Conservation (phyloP, 2,113 vertebrate species). For the Ahaetulla prasina region DNA sequence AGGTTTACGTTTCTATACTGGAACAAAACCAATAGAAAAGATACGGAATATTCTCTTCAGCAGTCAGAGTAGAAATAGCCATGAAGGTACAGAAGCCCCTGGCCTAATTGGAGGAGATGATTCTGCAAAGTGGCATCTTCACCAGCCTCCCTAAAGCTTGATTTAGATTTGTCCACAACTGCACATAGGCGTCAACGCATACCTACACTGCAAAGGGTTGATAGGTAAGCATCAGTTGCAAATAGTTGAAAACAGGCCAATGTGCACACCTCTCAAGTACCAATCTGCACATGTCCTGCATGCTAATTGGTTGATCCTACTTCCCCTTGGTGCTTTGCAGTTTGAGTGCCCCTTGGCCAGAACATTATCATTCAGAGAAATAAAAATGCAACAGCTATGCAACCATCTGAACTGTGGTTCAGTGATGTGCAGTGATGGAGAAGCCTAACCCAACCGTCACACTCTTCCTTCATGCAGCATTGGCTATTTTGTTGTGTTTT, state of each 20-base stretch:
- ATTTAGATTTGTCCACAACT: too few species aligned
- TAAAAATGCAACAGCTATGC: too few species aligned
- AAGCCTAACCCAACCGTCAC: not conserved
- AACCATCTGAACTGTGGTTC: too few species aligned
- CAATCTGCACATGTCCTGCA: not conserved
- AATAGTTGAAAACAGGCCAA: not conserved
- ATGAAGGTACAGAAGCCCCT: not conserved
- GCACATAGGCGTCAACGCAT: too few species aligned
- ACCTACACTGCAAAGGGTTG: too few species aligned
- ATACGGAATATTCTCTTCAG: not conserved
- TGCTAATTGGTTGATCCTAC: not conserved
- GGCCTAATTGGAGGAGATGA: not conserved
- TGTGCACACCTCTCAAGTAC: not conserved
- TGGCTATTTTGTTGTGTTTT: not conserved
- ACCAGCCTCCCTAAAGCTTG: too few species aligned
- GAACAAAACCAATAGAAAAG: not conserved
- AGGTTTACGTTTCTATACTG: not conserved
- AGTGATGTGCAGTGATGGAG: too few species aligned
- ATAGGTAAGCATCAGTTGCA: too few species aligned
- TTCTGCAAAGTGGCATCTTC: not conserved
- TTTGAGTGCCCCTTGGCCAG: too few species aligned
- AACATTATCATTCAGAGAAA: too few species aligned
- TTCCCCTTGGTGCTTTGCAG: not conserved
- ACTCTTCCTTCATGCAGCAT: not conserved
- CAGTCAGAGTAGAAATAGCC: not conserved